Evolutionary conservation across 2,888 invertebrate genomes (phyloP).

Genomic region (Synergus laeviventris): DNA sequence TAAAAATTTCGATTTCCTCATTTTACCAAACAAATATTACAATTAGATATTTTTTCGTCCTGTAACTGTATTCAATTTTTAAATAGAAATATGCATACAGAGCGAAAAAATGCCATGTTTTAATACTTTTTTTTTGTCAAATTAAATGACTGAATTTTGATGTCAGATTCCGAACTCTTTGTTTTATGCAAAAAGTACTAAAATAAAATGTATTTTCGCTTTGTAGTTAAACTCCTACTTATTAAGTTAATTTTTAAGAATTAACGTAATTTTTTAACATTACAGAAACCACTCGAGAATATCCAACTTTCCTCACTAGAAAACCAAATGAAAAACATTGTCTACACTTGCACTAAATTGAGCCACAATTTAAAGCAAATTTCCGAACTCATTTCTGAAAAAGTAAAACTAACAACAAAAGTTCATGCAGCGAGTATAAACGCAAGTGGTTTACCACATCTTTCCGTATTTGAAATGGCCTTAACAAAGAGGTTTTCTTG

Average conservation of each 20-base stretch:
- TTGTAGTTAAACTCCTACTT: no score
- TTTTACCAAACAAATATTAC: no score
- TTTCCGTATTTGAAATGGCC: slow-evolving; percentile 58
- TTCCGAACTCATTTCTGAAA: slow-evolving; percentile 58
- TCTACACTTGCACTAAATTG: slow-evolving; percentile 57
- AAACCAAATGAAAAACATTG: slow-evolving; percentile 55
- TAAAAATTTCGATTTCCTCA: no score
- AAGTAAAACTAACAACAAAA: slow-evolving; percentile 59
- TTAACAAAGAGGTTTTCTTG: slow-evolving; percentile 57
- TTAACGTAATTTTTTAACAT: slow-evolving; percentile 14
- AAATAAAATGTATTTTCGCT: no score
- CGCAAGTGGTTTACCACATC: slow-evolving; percentile 59
- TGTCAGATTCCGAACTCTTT: no score
- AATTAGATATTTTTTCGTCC: no score
- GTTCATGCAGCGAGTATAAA: slow-evolving; percentile 61
- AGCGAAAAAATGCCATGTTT: no score
- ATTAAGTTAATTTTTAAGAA: neutral
- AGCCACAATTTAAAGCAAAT: slow-evolving; percentile 63
- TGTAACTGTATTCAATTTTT: no score
- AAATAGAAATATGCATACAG: no score
- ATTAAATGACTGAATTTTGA: no score
- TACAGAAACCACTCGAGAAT: slow-evolving; percentile 27
- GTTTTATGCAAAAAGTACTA: no score
- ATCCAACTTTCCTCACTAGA: slow-evolving; percentile 38
- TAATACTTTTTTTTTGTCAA: no score